Conservation (phyloP, 1,140 invertebrate genomes). For the Sitophilus oryzae region DNA sequence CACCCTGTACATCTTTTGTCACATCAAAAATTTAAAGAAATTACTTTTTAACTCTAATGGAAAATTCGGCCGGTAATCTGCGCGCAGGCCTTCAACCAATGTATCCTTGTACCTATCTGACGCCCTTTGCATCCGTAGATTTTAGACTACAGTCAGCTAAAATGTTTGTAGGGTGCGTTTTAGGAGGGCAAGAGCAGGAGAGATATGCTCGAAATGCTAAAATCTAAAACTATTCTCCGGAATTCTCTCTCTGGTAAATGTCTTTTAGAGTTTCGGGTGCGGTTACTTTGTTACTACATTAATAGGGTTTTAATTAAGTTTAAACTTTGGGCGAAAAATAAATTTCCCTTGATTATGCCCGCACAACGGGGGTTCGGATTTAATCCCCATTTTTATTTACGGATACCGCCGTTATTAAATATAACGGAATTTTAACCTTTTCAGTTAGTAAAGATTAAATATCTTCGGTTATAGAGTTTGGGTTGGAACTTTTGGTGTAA, state of each 20-base stretch:
- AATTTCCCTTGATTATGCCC: constrained; percentile 18
- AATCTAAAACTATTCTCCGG: constrained; percentile 27
- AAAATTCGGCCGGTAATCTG: no score
- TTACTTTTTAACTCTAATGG: no score
- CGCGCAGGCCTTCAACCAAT: no score
- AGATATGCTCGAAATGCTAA: constrained; percentile 27
- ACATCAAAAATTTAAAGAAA: no score
- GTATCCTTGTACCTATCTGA: constrained; percentile 7
- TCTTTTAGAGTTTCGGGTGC: constrained; percentile 24
- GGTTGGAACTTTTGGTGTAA: no score
- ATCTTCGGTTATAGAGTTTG: no score
- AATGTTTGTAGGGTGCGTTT: constrained; percentile 27
- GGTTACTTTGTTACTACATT: constrained; percentile 26
- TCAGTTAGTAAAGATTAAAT: no score
- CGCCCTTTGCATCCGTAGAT: constrained; percentile 23
- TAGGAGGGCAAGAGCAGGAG: constrained; percentile 18
- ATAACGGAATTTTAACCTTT: no score
- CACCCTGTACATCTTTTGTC: no score
- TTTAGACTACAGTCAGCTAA: constrained; percentile 26
- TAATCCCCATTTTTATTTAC: background rate
- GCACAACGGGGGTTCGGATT: background rate
- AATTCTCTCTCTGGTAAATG: constrained; percentile 26
- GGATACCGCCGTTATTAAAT: background rate
- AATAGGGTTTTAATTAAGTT: constrained; percentile 27
- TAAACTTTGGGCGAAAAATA: constrained; percentile 16